These are phyloP conservation scores for Megalopta genalis DNA, from an alignment of 1,140 invertebrate genomes.

Conservation along the genomic window DNA sequence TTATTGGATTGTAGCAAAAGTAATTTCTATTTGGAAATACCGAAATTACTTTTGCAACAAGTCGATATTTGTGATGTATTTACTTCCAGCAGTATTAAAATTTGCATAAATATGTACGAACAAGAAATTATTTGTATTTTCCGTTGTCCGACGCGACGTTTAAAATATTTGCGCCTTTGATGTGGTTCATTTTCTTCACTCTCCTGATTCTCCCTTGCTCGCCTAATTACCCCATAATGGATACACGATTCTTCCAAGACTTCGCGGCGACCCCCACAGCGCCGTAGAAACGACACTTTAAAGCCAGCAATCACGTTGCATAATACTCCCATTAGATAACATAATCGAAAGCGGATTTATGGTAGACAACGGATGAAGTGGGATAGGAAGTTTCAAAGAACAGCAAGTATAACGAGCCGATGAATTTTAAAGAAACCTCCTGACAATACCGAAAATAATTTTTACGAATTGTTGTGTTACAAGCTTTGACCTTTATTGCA, in stretches of 20 bases:
- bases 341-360: constrained; percentile 80
- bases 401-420: constrained; percentile 18
- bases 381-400: constrained; percentile 52
- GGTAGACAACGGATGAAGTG: constrained; percentile 64
- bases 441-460: neutral
- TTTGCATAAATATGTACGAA: no score
- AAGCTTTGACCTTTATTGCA: no score
- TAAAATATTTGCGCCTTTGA: neutral
- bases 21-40: no score
- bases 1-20: no score
- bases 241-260: constrained; percentile 41
- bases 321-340: constrained; percentile 79
- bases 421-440: constrained; percentile 7
- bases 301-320: constrained; percentile 77
- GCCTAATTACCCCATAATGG: constrained; percentile 51
- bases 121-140: neutral
- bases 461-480: no score
- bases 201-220: neutral
- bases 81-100: no score
- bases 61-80: no score
- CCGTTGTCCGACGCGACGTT: neutral
- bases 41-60: no score
- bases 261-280: constrained; percentile 43
- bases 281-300: constrained; percentile 62
- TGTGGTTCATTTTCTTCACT: neutral